phyloP scores from a whole-genome alignment of 2,113 vertebrate genomes.

The Apistogramma diplotaenia region DNA sequence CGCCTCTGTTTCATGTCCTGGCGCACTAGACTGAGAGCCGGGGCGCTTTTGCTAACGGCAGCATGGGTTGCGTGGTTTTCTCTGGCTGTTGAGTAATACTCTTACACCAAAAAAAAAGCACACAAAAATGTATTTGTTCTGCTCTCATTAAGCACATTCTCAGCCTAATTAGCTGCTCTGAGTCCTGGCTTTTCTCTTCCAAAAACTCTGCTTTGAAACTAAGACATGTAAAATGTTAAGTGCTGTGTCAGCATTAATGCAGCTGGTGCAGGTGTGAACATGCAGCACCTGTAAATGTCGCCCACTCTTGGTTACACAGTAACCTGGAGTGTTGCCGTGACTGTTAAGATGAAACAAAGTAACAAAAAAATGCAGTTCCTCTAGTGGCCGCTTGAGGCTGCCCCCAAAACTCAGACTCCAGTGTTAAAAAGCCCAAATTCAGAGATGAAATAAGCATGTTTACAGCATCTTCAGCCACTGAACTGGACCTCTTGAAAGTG shows the following conservation, averaged over 20 bases:
- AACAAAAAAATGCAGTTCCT: background rate
- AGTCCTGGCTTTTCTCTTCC: background rate
- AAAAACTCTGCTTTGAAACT: background rate
- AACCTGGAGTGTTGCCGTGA: no score
- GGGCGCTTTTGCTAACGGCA: background rate
- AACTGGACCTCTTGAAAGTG: no score
- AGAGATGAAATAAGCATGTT: no score
- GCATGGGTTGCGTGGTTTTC: background rate
- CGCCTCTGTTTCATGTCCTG: slow-evolving; percentile 8
- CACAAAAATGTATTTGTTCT: background rate
- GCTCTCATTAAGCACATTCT: background rate
- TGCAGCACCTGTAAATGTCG: slow-evolving; percentile 38
- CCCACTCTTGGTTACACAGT: background rate
- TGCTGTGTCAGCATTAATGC: slow-evolving; percentile 48
- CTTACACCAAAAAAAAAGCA: background rate
- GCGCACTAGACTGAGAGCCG: background rate
- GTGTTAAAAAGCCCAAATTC: no score
- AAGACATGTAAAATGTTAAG: background rate
- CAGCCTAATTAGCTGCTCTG: background rate
- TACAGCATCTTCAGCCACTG: no score
- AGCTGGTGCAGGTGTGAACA: slow-evolving; percentile 39
- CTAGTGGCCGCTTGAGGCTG: background rate
- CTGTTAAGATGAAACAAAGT: no score
- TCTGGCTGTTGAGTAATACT: background rate
- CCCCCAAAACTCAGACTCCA: no score